phyloP scores from a whole-genome alignment of 2,888 invertebrate species.

The Minunthozetes semirufus region DNA sequence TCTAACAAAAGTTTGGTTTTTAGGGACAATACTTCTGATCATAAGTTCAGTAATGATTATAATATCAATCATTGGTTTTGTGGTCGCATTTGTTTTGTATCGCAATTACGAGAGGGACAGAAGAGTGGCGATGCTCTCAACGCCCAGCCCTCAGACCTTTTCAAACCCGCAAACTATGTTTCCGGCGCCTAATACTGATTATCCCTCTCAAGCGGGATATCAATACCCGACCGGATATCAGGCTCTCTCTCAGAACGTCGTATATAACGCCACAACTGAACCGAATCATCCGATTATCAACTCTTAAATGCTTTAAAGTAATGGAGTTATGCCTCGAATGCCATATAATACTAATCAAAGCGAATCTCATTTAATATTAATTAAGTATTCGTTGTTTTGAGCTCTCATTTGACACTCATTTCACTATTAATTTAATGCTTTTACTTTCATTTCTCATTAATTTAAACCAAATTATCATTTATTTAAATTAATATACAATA shows the following conservation, averaged over 20 bases:
- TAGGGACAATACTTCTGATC: background rate
- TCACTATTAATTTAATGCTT: too few species aligned
- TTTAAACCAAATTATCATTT: too few species aligned
- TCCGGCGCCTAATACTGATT: background rate
- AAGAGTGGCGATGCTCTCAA: background rate
- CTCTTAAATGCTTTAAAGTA: background rate
- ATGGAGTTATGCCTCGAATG: too few species aligned
- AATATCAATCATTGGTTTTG: background rate
- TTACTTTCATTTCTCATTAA: too few species aligned
- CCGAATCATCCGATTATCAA: background rate
- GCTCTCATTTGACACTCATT: too few species aligned
- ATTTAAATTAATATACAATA: too few species aligned
- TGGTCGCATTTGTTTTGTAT: constrained; percentile 4
- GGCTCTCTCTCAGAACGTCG: background rate
- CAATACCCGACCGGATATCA: background rate
- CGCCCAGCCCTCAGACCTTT: background rate
- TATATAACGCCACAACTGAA: constrained; percentile 8
- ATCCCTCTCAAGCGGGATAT: background rate
- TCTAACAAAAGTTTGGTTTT: too few species aligned
- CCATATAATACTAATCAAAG: too few species aligned
- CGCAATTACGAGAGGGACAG: constrained; percentile 19
- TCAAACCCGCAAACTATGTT: background rate
- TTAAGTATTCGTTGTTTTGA: too few species aligned
- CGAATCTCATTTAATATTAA: too few species aligned
- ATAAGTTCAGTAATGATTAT: background rate